These are phyloP conservation scores for Apamea crenata DNA, from an alignment of 2,888 invertebrate species.

Conservation along the genomic window DNA sequence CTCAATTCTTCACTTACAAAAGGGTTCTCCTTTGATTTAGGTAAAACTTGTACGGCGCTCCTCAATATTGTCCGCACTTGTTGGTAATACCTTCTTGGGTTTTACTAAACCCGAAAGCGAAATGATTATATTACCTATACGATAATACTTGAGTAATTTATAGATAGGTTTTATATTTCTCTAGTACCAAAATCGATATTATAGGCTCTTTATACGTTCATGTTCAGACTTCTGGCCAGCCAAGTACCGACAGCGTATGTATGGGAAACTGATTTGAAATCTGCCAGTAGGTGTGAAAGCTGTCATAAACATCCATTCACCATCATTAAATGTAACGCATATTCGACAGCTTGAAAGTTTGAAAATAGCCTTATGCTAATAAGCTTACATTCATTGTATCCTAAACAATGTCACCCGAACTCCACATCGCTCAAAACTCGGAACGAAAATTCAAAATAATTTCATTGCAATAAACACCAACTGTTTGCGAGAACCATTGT, in stretches of 20 bases:
- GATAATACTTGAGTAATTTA: slow-evolving; percentile 2
- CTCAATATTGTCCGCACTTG: slow-evolving; percentile 44
- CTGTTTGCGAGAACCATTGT: slow-evolving; percentile 32
- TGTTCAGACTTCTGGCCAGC: background rate
- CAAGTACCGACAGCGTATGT: no score
- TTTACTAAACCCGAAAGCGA: slow-evolving; percentile 2
- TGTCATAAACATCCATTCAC: background rate
- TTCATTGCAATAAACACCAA: slow-evolving; percentile 18
- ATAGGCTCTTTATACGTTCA: background rate
- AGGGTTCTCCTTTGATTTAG: slow-evolving; percentile 58
- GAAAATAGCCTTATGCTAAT: background rate
- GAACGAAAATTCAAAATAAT: slow-evolving; percentile 44
- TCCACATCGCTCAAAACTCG: background rate
- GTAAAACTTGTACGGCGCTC: slow-evolving; percentile 35
- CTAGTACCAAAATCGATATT: background rate
- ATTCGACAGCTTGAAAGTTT: background rate
- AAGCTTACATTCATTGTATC: background rate
- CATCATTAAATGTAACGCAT: background rate
- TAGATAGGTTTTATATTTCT: background rate
- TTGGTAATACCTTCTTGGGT: slow-evolving; percentile 23
- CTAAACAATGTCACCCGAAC: background rate
- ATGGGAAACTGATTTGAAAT: background rate
- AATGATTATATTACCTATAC: slow-evolving; percentile 28
- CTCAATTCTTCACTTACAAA: slow-evolving; percentile 54
- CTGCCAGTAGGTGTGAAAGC: background rate